phyloP scores from a whole-genome alignment of 2,888 invertebrate genomes.

The Erebia palarica region DNA sequence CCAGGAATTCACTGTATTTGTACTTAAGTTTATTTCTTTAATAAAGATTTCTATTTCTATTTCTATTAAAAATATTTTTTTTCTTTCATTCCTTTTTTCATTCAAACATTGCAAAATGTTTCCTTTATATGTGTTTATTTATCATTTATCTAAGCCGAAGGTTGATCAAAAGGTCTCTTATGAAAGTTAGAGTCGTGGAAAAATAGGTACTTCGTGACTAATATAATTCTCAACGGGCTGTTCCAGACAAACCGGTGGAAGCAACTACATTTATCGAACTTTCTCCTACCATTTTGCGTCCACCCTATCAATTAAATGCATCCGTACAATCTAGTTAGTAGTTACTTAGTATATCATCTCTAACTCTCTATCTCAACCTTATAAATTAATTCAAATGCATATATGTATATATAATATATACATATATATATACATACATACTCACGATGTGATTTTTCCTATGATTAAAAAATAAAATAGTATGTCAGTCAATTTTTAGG shows the following conservation, averaged over 20 bases:
- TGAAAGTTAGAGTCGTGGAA: constrained; percentile 23
- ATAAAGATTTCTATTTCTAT: no score
- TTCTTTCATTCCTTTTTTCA: no score
- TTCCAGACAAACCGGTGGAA: constrained; percentile 30
- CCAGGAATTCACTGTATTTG: no score
- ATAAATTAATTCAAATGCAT: background rate
- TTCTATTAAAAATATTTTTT: no score
- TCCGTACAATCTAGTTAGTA: constrained; percentile 14
- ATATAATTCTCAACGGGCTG: constrained; percentile 12
- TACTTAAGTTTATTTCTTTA: no score
- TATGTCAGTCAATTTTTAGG: no score
- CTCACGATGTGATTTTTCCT: background rate
- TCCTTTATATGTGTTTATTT: no score
- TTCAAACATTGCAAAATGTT: no score
- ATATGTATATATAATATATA: no score
- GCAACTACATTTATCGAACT: constrained; percentile 25
- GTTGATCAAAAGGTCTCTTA: constrained; percentile 15
- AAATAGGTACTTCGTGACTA: constrained; percentile 27
- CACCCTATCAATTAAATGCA: constrained; percentile 36
- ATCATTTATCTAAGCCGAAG: background rate
- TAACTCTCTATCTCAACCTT: background rate
- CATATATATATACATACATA: no score
- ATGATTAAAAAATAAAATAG: no score
- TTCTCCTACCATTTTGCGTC: constrained; percentile 30
- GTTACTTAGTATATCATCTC: background rate